Percentiles rank a stretch among this genome's conserved stretches.
Conservation (phyloP, 2,797 vertebrate species). For the Siniperca scherzeri region DNA sequence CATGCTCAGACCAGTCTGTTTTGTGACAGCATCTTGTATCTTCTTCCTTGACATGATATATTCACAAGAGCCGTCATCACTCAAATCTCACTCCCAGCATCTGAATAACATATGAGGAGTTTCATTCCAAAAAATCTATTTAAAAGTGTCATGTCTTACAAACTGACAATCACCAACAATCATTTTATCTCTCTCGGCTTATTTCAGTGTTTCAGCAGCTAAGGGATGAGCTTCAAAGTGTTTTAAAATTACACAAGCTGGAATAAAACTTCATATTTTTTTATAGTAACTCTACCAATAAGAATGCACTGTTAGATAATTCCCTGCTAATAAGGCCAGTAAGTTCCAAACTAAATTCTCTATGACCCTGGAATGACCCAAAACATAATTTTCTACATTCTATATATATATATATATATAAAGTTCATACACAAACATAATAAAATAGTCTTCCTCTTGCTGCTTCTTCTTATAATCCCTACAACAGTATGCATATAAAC, state of each 20-base stretch:
- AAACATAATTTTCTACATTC: constrained; percentile 19
- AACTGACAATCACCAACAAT: constrained; percentile 27
- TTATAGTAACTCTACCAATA: neutral
- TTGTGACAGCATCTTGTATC: constrained; percentile 39
- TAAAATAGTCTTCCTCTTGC: neutral
- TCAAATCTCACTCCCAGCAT: constrained; percentile 32
- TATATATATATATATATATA: neutral
- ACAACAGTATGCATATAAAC: neutral
- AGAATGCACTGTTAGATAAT: constrained; percentile 4
- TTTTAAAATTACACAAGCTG: neutral
- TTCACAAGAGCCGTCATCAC: constrained; percentile 27
- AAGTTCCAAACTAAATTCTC: neutral
- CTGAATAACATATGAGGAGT: constrained; percentile 45
- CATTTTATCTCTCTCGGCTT: neutral
- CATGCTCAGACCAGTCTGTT: constrained; percentile 31
- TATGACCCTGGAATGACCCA: constrained; percentile 52
- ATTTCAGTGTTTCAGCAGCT: constrained; percentile 8
- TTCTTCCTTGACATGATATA: constrained; percentile 31
- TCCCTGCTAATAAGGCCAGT: neutral
- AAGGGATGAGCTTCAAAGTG: constrained; percentile 6
- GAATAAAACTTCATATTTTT: constrained; percentile 5
- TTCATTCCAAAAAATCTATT: constrained; percentile 30
- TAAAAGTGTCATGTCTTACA: constrained; percentile 15
- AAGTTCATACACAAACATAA: constrained; percentile 16
- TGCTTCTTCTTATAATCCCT: neutral